phyloP scores from a whole-genome alignment of 2,888 invertebrate genomes.

The Macrophya annulata region DNA sequence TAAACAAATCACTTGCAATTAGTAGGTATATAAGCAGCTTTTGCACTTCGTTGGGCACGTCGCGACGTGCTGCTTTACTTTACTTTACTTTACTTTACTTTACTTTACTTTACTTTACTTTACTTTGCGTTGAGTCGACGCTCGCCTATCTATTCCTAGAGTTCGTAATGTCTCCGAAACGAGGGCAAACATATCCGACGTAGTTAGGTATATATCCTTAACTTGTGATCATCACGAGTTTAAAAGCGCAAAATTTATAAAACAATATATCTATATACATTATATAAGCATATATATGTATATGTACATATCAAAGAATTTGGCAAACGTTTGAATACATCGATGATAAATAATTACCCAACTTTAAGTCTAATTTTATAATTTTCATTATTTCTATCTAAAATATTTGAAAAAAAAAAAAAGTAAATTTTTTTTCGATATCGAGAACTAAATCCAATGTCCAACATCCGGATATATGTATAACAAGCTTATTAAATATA shows the following conservation, averaged over 20 bases:
- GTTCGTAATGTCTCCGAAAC: slow-evolving; percentile 45
- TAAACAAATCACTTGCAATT: slow-evolving; percentile 12
- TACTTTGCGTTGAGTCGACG: no score
- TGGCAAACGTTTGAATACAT: not conserved
- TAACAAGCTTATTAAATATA: not conserved
- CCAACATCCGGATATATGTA: no score
- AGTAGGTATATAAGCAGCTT: not conserved
- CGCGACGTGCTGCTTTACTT: no score
- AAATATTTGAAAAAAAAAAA: no score
- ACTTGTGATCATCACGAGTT: not conserved
- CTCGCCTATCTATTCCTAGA: slow-evolving; percentile 53
- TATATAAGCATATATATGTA: no score
- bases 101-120: no score
- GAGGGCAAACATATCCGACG: slow-evolving; percentile 36
- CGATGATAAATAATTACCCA: no score
- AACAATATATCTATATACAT: no score
- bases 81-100: no score
- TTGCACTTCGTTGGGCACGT: slow-evolving; percentile 8
- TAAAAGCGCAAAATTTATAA: not conserved
- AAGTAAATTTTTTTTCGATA: no score
- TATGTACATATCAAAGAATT: not conserved
- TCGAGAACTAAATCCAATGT: not conserved
- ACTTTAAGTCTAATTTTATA: no score
- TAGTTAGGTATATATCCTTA: not conserved
- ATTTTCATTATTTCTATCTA: no score